Conservation (phyloP, 2,113 vertebrate genomes). For the Microcebus ravelobensis region DNA sequence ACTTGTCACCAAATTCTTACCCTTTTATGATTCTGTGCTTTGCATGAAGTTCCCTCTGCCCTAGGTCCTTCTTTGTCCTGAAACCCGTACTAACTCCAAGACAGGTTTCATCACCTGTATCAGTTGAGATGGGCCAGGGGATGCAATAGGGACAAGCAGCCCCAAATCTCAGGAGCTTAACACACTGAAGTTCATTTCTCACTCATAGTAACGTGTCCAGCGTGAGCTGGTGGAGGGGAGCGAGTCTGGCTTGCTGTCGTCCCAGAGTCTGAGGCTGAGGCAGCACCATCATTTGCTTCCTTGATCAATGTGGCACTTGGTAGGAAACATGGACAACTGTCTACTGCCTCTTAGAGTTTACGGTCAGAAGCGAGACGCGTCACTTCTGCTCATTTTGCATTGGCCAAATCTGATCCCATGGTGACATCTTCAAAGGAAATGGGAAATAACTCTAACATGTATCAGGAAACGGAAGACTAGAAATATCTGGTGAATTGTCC, state of each 20-base stretch:
- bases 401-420: not conserved
- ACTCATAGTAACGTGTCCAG: not conserved
- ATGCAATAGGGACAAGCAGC: not conserved
- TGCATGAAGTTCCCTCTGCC: not conserved
- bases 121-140: not conserved
- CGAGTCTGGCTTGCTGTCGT: not conserved
- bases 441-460: not conserved
- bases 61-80: not conserved
- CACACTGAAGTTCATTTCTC: not conserved
- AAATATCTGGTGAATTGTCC: not conserved
- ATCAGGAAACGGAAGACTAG: not conserved
- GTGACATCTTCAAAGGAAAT: not conserved
- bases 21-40: not conserved
- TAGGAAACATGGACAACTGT: not conserved
- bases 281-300: no score
- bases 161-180: not conserved
- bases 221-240: not conserved
- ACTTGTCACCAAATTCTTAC: not conserved
- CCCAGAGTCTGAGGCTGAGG: not conserved
- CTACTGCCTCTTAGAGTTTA: not conserved
- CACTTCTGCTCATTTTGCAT: not conserved
- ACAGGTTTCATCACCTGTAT: not conserved
- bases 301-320: not conserved
- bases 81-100: not conserved
- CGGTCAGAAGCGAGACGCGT: not conserved